These are phyloP conservation scores for Panonychus citri DNA, from an alignment of 1,140 invertebrate genomes.

Conservation along the genomic window DNA sequence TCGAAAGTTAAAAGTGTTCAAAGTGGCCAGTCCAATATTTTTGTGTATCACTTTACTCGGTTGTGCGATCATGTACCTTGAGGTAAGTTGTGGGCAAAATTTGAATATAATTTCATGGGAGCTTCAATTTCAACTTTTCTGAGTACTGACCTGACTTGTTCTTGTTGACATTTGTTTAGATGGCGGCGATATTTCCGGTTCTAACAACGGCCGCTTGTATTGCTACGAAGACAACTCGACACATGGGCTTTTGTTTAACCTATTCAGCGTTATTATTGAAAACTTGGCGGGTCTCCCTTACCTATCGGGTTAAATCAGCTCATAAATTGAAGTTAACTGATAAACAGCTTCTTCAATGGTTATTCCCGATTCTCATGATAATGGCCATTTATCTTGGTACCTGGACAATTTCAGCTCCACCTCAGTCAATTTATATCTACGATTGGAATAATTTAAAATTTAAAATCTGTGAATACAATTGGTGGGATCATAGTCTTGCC, in stretches of 20 bases:
- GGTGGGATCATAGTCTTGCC: conserved; percentile 73
- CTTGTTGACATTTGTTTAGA: too few relatives aligned
- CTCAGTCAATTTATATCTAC: conserved; percentile 42
- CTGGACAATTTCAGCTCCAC: conserved; percentile 62
- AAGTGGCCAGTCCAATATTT: conserved; percentile 70
- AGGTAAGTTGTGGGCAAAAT: conserved; percentile 36
- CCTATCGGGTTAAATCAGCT: conserved; percentile 75
- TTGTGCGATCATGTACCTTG: conserved; percentile 67
- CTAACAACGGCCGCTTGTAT: conserved; percentile 54
- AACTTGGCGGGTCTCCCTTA: conserved; percentile 75
- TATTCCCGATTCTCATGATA: conserved; percentile 61
- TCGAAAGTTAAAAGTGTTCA: conserved; percentile 57
- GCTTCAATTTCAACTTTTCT: too few relatives aligned
- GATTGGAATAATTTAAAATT: conserved; percentile 50
- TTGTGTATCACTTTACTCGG: conserved; percentile 59
- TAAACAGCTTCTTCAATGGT: conserved; percentile 66
- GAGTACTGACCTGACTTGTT: conserved; percentile 11
- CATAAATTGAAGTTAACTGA: conserved; percentile 78
- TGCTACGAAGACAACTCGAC: conserved; percentile 66
- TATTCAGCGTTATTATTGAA: conserved; percentile 76
- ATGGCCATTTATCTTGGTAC: conserved; percentile 66
- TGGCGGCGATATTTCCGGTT: conserved; percentile 68
- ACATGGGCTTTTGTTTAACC: conserved; percentile 70
- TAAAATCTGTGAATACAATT: conserved; percentile 66
- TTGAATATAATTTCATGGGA: background rate